A percentile compares a stretch with the other conserved stretches of the same genome.
Evolutionary conservation across 2,888 invertebrate genomes (phyloP).

Genomic region (Hipparchia semele): DNA sequence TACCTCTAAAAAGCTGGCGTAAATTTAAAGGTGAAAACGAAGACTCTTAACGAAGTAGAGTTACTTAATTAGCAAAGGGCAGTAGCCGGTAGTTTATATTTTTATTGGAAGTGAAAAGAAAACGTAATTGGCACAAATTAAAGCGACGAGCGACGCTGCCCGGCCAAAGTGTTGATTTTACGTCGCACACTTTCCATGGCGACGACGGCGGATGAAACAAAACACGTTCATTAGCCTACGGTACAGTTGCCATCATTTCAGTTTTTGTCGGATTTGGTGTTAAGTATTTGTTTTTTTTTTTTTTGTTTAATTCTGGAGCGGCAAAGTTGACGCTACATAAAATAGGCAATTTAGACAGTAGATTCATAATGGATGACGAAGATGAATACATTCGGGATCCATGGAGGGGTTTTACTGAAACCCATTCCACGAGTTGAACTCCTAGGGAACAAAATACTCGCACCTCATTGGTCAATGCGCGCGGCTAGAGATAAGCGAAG

Average conservation of each 20-base stretch:
- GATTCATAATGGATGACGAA: no score
- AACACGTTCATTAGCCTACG: constrained; percentile 12
- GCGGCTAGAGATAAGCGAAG: no score
- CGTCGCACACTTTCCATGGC: constrained; percentile 1
- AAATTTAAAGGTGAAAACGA: background rate
- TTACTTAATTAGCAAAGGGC: constrained; percentile 8
- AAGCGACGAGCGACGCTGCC: background rate
- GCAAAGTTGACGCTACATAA: no score
- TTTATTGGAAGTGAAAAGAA: constrained; percentile 3
- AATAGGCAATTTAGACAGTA: no score
- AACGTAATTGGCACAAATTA: constrained; percentile 12
- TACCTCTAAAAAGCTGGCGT: background rate
- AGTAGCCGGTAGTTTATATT: constrained; percentile 4
- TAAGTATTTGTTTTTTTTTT: background rate
- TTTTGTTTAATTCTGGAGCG: no score
- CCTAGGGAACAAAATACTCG: no score
- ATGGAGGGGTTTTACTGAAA: no score
- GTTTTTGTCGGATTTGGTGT: background rate
- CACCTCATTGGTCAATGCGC: no score
- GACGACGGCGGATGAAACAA: background rate
- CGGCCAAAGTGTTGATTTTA: constrained; percentile 14
- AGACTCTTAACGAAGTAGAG: constrained; percentile 10
- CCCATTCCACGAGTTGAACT: no score
- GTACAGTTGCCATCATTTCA: background rate
- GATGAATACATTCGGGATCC: no score